Evolutionary conservation across 2,797 vertebrate species (phyloP).

Genomic region (Eulemur rubriventer): DNA sequence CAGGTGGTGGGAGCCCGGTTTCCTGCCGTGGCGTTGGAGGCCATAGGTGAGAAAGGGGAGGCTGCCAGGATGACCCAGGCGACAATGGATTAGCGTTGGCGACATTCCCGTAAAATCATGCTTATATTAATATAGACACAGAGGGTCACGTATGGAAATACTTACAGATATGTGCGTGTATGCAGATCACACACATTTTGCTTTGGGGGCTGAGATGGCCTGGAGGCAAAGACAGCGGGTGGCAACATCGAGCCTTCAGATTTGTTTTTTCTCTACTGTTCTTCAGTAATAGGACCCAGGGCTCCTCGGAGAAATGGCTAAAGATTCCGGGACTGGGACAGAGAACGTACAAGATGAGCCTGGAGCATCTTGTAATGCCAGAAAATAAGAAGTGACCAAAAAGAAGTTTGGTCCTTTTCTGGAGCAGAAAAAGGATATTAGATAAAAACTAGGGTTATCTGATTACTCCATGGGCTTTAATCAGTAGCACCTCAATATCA

Average conservation of each 20-base stretch:
- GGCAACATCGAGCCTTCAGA: not conserved
- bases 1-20: not conserved
- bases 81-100: not conserved
- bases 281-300: not conserved
- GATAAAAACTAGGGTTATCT: not conserved
- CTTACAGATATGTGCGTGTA: accelerated
- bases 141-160: not conserved
- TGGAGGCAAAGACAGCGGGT: not conserved
- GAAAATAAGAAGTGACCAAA: not conserved
- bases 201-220: not conserved
- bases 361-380: not conserved
- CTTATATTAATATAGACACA: not conserved
- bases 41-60: not conserved
- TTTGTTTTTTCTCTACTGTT: not conserved
- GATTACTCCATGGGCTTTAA: not conserved
- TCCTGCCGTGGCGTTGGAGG: not conserved
- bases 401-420: too few species aligned
- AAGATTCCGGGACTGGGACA: not conserved
- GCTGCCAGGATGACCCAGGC: not conserved
- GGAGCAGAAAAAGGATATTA: not conserved
- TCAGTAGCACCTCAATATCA: not conserved
- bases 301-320: not conserved
- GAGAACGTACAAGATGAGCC: not conserved
- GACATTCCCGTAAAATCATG: not conserved
- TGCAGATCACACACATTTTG: not conserved